Base-by-base conservation (phyloP, 1,140 invertebrate genomes). In the Drosophila repleta region DNA sequence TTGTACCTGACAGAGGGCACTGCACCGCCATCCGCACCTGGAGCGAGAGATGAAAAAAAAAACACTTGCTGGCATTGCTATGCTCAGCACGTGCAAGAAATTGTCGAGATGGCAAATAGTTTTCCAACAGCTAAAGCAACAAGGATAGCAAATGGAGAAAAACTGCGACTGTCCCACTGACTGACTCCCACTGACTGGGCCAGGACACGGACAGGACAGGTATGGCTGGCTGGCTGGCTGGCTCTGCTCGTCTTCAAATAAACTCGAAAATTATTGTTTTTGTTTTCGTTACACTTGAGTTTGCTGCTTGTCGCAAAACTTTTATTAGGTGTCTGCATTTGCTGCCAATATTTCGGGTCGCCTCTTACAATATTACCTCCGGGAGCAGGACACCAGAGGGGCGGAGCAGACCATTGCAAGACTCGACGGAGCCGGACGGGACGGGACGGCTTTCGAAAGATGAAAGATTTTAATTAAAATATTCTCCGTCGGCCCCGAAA, bases 31-130 rank as follows among this genome's bases (percentile, higher is more conserved):
- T 26, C 37, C 15, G 17, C 24, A 4, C 55, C 37, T 29, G 21
- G n/a, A 41, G 4, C 43, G n/a, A 67, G 45, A 21, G 11, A 7
- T n/a, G 24, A 80, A 53, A 57, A 66, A 80, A 60, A 57, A 66
- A 83, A 75, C 24, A 68, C 71, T 82, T 83, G n/a, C n/a, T n/a
- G 55, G 46, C 46, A 68, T 83, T 83, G 76, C 67, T 37, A 88
- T 88, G 83, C 83, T 70, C 65, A 77, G 84, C 83, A 88, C 83
- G 83, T 88, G 76, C 83, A 76, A 77, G 79, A 88, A 88, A 88
- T 88, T 88, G 83, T 89, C 76, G 76, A 88, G 83, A 88, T 88
- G 79, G 83, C 83, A 88, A 88, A 88, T 88, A 88, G 83, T 88
- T 88, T 88, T 79, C 69, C 76, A 74, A 77, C 82, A 82, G 39